Percentiles rank a stretch among this genome's conserved stretches.
Conservation (phyloP, 1,140 invertebrate species). For the Orchestia grillus region DNA sequence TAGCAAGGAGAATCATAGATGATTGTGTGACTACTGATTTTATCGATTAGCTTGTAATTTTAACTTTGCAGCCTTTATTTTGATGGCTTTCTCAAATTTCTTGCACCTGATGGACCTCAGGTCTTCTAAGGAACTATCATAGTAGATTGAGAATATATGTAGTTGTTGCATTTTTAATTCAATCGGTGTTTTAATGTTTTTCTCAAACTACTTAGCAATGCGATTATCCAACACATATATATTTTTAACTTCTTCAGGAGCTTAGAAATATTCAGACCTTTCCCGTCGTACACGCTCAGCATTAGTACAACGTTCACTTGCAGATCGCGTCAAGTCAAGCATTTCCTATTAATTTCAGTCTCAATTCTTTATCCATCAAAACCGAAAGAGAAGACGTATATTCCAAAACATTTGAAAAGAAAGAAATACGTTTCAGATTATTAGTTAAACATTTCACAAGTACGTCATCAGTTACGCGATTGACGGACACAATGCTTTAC, state of each 20-base stretch:
- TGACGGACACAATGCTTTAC: background rate
- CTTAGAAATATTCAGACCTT: background rate
- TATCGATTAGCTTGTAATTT: background rate
- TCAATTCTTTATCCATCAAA: background rate
- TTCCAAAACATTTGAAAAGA: background rate
- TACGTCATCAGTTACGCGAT: background rate
- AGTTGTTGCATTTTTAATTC: background rate
- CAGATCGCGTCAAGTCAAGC: background rate
- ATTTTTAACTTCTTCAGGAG: background rate
- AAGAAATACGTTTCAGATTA: background rate
- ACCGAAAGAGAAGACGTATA: background rate
- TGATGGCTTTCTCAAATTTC: background rate
- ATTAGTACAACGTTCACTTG: background rate
- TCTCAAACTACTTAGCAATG: background rate
- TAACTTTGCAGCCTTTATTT: background rate
- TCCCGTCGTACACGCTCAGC: background rate
- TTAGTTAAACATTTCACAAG: background rate
- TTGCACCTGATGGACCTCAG: background rate
- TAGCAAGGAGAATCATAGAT: background rate
- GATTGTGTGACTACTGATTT: background rate
- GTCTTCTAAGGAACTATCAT: no score
- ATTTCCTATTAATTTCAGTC: background rate
- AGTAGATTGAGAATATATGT: no score
- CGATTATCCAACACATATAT: background rate
- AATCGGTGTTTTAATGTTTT: background rate